These are phyloP conservation scores for Silurus meridionalis DNA, from an alignment of 2,113 vertebrate species.

Conservation along the genomic window DNA sequence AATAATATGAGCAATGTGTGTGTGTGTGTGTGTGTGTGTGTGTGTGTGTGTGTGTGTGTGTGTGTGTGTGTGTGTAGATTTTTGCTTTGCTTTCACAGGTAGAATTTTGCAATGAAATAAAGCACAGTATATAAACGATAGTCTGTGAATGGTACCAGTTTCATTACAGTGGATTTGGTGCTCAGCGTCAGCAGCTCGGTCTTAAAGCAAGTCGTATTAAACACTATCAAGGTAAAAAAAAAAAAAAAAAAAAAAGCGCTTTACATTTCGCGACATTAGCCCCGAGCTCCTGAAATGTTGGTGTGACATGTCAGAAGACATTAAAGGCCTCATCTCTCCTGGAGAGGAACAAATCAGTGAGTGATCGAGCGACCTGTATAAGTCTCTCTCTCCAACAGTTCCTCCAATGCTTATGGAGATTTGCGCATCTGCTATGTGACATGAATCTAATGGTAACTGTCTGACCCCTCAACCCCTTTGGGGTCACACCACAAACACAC, in stretches of 20 bases:
- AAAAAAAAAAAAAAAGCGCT: background rate
- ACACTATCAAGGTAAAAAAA: background rate
- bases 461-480: constrained; percentile 52
- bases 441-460: constrained; percentile 78
- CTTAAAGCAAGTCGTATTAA: constrained; percentile 1
- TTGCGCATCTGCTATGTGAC: constrained; percentile 83
- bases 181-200: background rate
- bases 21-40: background rate
- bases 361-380: constrained; percentile 64
- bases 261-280: constrained; percentile 28
- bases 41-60: background rate
- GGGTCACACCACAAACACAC: constrained; percentile 67
- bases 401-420: constrained; percentile 71
- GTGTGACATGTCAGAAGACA: constrained; percentile 53
- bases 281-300: constrained; percentile 43
- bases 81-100: background rate
- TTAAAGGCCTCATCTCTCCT: constrained; percentile 64
- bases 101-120: background rate
- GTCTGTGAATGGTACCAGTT: background rate
- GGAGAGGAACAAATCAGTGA: constrained; percentile 72
- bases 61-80: background rate
- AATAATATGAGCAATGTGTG: background rate
- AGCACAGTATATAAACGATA: background rate
- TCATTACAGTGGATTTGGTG: background rate
- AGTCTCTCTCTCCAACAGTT: constrained; percentile 69